Evolutionary conservation across 1,140 invertebrate genomes (phyloP).

Genomic region (Vanessa atalanta): DNA sequence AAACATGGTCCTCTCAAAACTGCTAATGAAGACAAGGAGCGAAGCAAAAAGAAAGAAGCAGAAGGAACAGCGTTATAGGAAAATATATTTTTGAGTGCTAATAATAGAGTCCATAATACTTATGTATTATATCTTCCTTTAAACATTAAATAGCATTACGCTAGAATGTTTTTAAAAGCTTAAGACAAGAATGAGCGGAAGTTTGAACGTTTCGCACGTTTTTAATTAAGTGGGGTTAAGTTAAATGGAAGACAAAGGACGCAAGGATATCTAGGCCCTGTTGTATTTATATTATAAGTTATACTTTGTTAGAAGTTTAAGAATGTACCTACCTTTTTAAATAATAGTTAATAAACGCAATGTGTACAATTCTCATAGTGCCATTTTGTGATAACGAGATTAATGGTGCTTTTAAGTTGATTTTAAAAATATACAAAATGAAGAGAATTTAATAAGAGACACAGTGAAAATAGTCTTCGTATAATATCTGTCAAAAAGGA

Average conservation of each 20-base stretch:
- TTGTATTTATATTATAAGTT: constrained; percentile 3
- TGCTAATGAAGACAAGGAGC: constrained; percentile 60
- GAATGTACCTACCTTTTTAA: not conserved
- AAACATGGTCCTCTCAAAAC: constrained; percentile 66
- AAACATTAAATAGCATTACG: too few species aligned
- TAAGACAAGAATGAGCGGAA: too few species aligned
- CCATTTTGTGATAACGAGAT: constrained; percentile 34
- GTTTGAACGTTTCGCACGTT: not conserved
- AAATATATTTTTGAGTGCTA: not conserved
- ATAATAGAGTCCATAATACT: too few species aligned
- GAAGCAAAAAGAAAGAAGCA: constrained; percentile 63
- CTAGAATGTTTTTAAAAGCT: too few species aligned
- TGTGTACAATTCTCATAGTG: constrained; percentile 22
- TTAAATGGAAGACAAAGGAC: not conserved
- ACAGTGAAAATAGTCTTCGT: too few species aligned
- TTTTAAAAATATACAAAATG: too few species aligned
- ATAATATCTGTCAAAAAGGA: too few species aligned
- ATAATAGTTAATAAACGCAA: not conserved
- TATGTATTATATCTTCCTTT: too few species aligned
- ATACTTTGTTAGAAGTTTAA: not conserved
- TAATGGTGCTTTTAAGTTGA: constrained; percentile 19
- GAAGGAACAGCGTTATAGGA: constrained; percentile 46
- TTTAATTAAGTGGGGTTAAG: not conserved
- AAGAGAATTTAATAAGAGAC: too few species aligned
- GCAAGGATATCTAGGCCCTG: not conserved